A percentile compares a stretch with the other conserved stretches of the same genome.
Conservation (phyloP, 2,888 invertebrate genomes). For the Leucoma salicis region DNA sequence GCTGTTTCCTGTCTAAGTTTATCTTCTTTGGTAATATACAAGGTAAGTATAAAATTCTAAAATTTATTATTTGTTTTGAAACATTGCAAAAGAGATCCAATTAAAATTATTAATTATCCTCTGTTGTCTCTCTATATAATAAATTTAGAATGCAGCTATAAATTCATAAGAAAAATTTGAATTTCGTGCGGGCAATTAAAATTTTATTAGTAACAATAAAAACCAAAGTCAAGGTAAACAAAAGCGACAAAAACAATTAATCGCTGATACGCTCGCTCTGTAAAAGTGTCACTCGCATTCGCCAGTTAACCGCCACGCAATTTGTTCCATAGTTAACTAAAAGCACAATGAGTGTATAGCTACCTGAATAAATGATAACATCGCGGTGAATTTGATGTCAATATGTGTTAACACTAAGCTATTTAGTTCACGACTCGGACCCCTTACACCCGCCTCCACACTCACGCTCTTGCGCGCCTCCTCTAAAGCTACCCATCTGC, state of each 20-base stretch:
- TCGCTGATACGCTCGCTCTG: constrained; percentile 53
- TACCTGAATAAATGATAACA: constrained; percentile 81
- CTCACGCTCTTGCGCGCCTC: constrained; percentile 46
- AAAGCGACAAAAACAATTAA: constrained; percentile 72
- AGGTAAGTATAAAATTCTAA: too few relatives aligned
- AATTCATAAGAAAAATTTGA: constrained; percentile 43
- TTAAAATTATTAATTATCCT: too few relatives aligned
- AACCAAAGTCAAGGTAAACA: constrained; percentile 71
- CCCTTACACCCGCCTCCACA: constrained; percentile 58
- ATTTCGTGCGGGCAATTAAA: constrained; percentile 64
- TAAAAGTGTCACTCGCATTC: constrained; percentile 36
- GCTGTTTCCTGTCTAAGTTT: too few relatives aligned
- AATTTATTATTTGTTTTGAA: too few relatives aligned
- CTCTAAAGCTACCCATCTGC: constrained; percentile 35
- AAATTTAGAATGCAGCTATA: too few relatives aligned
- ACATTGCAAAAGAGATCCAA: too few relatives aligned
- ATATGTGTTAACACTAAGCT: constrained; percentile 83
- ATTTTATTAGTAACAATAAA: constrained; percentile 69
- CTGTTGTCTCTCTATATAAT: too few relatives aligned
- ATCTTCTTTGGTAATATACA: too few relatives aligned
- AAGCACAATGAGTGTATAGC: constrained; percentile 71
- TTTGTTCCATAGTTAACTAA: constrained; percentile 57
- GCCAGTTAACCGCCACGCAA: constrained; percentile 41
- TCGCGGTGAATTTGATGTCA: constrained; percentile 82
- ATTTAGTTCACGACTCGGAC: constrained; percentile 80